A percentile compares a stretch with the other conserved stretches of the same genome.
These are phyloP conservation scores for Phaetusa simplex DNA, from an alignment of 2,113 vertebrate species.

Conservation along the genomic window DNA sequence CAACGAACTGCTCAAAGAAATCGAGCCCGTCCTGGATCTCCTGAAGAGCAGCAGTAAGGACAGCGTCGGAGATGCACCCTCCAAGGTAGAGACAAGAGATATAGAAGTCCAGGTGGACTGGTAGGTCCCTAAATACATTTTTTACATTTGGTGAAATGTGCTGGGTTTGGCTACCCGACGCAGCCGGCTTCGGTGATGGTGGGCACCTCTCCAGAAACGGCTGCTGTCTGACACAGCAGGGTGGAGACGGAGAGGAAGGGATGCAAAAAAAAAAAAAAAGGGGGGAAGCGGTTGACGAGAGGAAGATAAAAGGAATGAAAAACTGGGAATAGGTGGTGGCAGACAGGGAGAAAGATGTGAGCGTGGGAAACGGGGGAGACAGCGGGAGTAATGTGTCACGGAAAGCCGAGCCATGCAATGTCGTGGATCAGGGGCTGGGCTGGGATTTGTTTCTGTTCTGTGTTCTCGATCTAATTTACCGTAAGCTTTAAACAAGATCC, in stretches of 20 bases:
- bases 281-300: rapidly evolving
- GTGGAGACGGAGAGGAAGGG: background rate
- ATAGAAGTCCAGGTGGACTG: slow-evolving; percentile 91
- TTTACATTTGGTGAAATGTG: background rate
- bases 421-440: rapidly evolving
- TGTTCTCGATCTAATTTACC: background rate
- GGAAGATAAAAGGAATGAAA: background rate
- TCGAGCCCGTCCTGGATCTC: slow-evolving; percentile 89
- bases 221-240: background rate
- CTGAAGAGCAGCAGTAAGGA: slow-evolving; percentile 82
- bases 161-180: background rate
- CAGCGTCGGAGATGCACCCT: slow-evolving; percentile 75
- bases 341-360: background rate
- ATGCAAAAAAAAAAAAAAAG: background rate
- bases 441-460: background rate
- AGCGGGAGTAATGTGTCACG: rapidly evolving
- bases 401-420: background rate
- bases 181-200: rapidly evolving
- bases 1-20: slow-evolving; percentile 90
- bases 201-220: background rate
- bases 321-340: background rate
- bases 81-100: slow-evolving; percentile 80
- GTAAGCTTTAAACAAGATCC: background rate
- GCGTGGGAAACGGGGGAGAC: rapidly evolving
- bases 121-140: slow-evolving; percentile 73